These are phyloP conservation scores for Sycophila sp. DNA, from an alignment of 1,140 invertebrate species.

Conservation along the genomic window DNA sequence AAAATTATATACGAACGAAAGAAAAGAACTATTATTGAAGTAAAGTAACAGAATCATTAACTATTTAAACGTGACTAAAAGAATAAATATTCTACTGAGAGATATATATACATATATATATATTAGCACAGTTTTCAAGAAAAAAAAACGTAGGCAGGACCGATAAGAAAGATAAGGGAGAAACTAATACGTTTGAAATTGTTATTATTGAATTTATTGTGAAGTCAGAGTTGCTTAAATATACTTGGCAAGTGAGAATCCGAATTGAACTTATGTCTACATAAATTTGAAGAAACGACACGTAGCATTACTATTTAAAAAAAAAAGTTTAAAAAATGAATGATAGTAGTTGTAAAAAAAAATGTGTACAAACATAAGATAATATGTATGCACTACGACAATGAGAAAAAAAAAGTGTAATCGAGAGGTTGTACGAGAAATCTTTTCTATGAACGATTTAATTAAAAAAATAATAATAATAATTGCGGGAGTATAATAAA, in stretches of 20 bases:
- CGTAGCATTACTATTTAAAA: no score
- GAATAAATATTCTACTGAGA: background rate
- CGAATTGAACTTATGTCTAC: conserved; percentile 47
- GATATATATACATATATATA: background rate
- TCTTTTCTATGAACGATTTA: conserved; percentile 19
- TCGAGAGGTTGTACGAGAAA: conserved; percentile 22
- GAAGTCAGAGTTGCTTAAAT: conserved; percentile 45
- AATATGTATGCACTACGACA: conserved; percentile 19
- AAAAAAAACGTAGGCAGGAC: background rate
- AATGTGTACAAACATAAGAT: conserved; percentile 34
- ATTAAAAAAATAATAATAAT: conserved; percentile 7
- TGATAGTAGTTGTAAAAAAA: conserved; percentile 17
- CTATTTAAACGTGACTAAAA: no score
- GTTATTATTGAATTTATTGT: conserved; percentile 39
- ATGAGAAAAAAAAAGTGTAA: no score
- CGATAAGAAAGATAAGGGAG: background rate
- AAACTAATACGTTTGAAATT: conserved; percentile 27
- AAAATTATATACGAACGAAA: no score
- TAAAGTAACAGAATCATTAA: no score
- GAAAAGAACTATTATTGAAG: no score
- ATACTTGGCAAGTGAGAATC: conserved; percentile 53
- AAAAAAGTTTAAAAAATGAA: no score
- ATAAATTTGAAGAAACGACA: conserved; percentile 42
- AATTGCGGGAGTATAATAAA: conserved; percentile 18
- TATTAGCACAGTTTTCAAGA: background rate